Evolutionary conservation across 2,888 invertebrate species (phyloP).

Genomic region (Magallana nippona): DNA sequence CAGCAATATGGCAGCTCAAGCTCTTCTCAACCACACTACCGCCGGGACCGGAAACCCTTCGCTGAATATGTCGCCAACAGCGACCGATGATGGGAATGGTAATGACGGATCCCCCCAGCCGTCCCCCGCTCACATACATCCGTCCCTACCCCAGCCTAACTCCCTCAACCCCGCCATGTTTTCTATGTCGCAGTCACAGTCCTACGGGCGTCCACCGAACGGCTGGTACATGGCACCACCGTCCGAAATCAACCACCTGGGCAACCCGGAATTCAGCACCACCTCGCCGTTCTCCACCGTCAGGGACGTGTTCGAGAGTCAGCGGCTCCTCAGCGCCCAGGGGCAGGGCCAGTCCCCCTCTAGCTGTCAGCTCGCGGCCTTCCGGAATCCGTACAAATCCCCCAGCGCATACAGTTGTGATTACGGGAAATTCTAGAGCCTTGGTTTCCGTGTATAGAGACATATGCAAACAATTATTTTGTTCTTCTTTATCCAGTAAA

Average conservation of each 20-base stretch:
- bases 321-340: conserved; percentile 64
- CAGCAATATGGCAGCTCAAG: conserved; percentile 62
- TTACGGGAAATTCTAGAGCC: conserved; percentile 63
- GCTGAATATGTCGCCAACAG: conserved; percentile 43
- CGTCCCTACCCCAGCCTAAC: conserved; percentile 66
- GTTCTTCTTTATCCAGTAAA: background rate
- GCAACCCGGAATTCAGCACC: conserved; percentile 63
- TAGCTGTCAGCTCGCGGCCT: conserved; percentile 76
- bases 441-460: background rate
- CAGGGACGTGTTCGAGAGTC: conserved; percentile 71
- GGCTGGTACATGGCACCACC: conserved; percentile 72
- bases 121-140: conserved; percentile 60
- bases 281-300: conserved; percentile 65
- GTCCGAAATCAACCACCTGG: conserved; percentile 62
- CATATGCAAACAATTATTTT: conserved; percentile 21
- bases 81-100: conserved; percentile 54
- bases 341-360: conserved; percentile 62
- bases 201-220: conserved; percentile 66
- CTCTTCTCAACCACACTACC: conserved; percentile 52
- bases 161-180: conserved; percentile 70
- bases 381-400: conserved; percentile 73
- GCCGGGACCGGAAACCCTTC: conserved; percentile 39
- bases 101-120: conserved; percentile 64
- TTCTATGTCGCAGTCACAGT: conserved; percentile 66
- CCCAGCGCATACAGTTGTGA: conserved; percentile 71